Conservation (phyloP, 2,797 vertebrate genomes). For the Heteromormyrus szaboi region DNA sequence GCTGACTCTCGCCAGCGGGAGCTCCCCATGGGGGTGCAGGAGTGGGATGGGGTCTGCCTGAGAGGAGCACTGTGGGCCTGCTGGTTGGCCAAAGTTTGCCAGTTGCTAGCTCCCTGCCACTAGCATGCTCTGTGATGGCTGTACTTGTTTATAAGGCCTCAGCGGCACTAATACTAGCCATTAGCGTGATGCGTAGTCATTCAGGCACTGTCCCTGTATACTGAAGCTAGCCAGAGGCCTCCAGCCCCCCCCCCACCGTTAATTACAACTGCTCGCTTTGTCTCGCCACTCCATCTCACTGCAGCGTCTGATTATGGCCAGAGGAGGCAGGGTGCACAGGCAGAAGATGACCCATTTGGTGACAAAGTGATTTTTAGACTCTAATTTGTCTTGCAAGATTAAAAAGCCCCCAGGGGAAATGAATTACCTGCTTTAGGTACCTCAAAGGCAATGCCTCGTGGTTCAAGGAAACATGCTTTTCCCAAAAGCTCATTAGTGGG, state of each 20-base stretch:
- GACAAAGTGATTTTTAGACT: neutral
- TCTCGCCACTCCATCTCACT: neutral
- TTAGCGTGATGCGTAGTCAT: neutral
- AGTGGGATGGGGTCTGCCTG: neutral
- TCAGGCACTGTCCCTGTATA: neutral
- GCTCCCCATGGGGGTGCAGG: neutral
- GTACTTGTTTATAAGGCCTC: neutral
- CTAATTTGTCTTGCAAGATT: neutral
- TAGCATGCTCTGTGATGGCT: neutral
- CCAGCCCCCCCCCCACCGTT: neutral
- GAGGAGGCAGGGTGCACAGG: neutral
- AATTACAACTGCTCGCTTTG: neutral
- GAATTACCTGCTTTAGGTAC: too few relatives aligned
- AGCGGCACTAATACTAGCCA: neutral
- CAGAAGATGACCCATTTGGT: neutral
- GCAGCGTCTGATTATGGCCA: neutral
- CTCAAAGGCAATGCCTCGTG: neutral
- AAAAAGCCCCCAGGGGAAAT: neutral
- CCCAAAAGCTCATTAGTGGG: neutral
- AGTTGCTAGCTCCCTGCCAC: neutral
- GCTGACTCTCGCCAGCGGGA: neutral
- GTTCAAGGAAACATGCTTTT: neutral
- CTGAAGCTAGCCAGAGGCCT: neutral
- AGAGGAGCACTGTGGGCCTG: neutral
- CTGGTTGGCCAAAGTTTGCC: neutral